Evolutionary conservation across 2,888 invertebrate genomes (phyloP), one percentile per base, ranked within the genome.

Genomic region (Melikaiella ostensackeni): DNA sequence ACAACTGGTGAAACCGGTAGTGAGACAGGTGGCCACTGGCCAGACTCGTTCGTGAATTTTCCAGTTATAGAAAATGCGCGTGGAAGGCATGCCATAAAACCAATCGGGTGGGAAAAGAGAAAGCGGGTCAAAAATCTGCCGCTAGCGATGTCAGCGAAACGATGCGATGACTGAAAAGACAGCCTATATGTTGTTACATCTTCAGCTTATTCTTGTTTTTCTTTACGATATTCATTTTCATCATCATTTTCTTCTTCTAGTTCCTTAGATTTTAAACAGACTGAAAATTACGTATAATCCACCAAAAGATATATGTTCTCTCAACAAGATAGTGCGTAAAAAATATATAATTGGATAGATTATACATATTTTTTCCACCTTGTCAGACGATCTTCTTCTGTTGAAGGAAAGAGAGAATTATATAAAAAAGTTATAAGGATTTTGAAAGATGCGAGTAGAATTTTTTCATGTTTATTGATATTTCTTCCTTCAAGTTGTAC

Each of bases 81-180:
- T 7, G 8, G 64, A 38, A 24, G 27, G 77, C 76, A 79, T 38
- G 42, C 82, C 85, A 84, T 82, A 81, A 86, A 88, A 90, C 88
- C 89, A 89, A 90, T 90, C 90, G 89, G 86, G 89, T 89, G 89
- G 90, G 89, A 89, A 90, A 90, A 90, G 91, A 91, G 91, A 91
- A 91, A 91, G 91, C 91, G 87, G 91, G 91, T 90, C 91, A 90
- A 90, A 90, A 89, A 90, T 87, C 86, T 88, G 88, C 86, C 86
- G 81, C 74, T 76, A 79, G 76, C 64, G 75, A 63, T 57, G 24
- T 57, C 24, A 57, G 57, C 57, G 19, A 50, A 50, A 13, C 19
- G 55, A 21, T 21, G 55, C 7, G 50, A 6, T 50, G 2, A 16
- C n/a, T n/a, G 8, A 50, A 50, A 1, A 50, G 46, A 6, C 46